A percentile compares a stretch with the other conserved stretches of the same genome.
Evolutionary conservation across 2,797 vertebrate genomes (phyloP).

Genomic region (Tragopan temminckii): DNA sequence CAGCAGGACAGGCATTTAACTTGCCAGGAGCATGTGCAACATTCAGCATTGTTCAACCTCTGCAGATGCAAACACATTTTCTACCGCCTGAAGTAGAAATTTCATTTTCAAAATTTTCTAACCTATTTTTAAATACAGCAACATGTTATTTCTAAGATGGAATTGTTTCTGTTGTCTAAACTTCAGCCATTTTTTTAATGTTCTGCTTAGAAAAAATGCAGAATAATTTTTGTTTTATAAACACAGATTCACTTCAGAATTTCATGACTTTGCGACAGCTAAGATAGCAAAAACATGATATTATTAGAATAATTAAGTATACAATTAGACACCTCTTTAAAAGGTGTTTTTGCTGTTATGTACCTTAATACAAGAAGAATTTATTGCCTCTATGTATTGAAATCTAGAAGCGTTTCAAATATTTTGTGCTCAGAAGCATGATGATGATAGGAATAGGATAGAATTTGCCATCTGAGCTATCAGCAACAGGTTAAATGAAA

Average conservation of each 20-base stretch:
- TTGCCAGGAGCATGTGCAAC: background rate
- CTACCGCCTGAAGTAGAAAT: background rate
- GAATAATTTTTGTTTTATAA: background rate
- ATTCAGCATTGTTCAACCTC: background rate
- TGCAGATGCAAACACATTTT: background rate
- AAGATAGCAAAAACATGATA: background rate
- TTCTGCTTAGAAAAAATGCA: background rate
- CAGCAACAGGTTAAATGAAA: background rate
- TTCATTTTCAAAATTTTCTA: background rate
- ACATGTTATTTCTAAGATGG: background rate
- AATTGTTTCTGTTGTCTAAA: background rate
- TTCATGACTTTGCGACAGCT: background rate
- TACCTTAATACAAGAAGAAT: background rate
- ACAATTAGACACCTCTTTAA: background rate
- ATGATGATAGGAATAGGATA: background rate
- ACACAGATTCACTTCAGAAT: background rate
- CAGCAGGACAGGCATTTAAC: background rate
- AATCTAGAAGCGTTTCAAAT: background rate
- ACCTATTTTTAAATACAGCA: background rate
- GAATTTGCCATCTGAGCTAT: background rate
- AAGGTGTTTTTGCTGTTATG: background rate
- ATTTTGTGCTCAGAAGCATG: background rate
- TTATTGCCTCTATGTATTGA: background rate
- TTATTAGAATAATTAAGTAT: background rate
- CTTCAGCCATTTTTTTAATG: background rate